Evolutionary conservation across 2,888 invertebrate genomes (phyloP), one percentile per base, ranked within the genome.

Genomic region (Meghimatium bilineatum): DNA sequence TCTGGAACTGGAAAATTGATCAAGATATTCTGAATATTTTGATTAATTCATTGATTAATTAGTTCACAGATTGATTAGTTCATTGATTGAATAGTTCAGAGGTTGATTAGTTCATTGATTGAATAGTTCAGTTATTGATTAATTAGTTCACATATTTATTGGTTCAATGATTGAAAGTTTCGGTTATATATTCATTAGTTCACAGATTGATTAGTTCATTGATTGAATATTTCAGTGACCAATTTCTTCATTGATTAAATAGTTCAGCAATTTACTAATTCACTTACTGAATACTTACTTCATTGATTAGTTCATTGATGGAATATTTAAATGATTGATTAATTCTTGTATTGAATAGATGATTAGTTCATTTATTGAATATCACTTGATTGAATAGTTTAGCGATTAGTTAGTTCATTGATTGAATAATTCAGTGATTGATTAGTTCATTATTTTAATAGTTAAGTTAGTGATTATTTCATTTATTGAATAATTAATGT

Each of bases 1-100:
- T 80, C 80, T 52, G 80, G 80, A 26, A 80, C 80, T 80, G n/a
- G 20, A 52, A 67, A 52, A 74, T 29, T 29, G 72, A 49, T 49
- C 0, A 29, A 29, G 72, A 29, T 29, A 74, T 10, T 74, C n/a
- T 1, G 44, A 44, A 44, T 44, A 8, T 5, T 8, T 44, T 44
- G 44, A 44, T 44, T 44, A n/a, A n/a, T n/a, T n/a, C n/a, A n/a
- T n/a, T n/a, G n/a, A n/a, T n/a, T n/a, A n/a, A n/a, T n/a, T n/a
- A n/a, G n/a, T n/a, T n/a, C n/a, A 69, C 17, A 23, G 14, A 63
- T 63, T 29, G 63, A 63, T 63, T 14, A 10, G 63, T 10, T 63
- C 29, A 29, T 29, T 63, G 63, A 63, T 63, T 63, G 63, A 56
- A 23, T 56, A 20, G 17, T 20, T 56, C 23, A 56, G 23, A 23